These are phyloP conservation scores for Stichodactyla mertensii DNA, from an alignment of 64 coral and sea anemone genomes.

Conservation along the genomic window DNA sequence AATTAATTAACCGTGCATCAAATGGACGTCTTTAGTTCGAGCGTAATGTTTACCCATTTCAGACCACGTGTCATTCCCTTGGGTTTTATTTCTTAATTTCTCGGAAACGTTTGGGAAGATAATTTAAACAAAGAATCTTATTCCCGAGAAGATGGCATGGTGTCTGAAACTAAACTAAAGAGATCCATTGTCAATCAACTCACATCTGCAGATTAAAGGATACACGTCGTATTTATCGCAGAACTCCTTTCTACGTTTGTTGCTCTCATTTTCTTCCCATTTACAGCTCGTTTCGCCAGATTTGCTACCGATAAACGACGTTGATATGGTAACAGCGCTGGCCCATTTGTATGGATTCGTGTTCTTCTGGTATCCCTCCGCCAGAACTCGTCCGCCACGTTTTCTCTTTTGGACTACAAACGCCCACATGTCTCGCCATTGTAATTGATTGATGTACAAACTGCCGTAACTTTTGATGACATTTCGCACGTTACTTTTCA, in stretches of 20 bases:
- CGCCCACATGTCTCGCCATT: conserved; percentile 73
- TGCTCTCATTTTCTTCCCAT: conserved; percentile 22
- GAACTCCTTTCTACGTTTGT: conserved; percentile 51
- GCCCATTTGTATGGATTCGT: conserved; percentile 42
- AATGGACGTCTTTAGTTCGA: no score
- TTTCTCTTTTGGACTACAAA: conserved; percentile 51
- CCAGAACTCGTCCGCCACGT: background rate
- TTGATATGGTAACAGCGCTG: conserved; percentile 26
- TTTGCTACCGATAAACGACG: conserved; percentile 5
- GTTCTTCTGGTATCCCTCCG: conserved; percentile 49
- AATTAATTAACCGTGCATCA: no score
- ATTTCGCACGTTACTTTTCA: conserved; percentile 45
- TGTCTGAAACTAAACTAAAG: no score
- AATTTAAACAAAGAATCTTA: no score
- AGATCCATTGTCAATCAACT: conserved; percentile 10
- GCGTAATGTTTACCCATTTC: no score
- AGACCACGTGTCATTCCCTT: no score
- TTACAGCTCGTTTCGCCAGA: conserved; percentile 4
- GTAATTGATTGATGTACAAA: conserved; percentile 27
- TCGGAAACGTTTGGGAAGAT: no score
- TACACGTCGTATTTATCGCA: conserved; percentile 67
- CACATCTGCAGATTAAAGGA: conserved; percentile 53
- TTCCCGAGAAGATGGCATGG: no score
- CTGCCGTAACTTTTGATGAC: conserved; percentile 56
- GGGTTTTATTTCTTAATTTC: no score